Percentiles rank a stretch among this genome's conserved stretches.
Evolutionary conservation across 2,113 vertebrate species (phyloP).

Genomic region (Leucopsar rothschildi): DNA sequence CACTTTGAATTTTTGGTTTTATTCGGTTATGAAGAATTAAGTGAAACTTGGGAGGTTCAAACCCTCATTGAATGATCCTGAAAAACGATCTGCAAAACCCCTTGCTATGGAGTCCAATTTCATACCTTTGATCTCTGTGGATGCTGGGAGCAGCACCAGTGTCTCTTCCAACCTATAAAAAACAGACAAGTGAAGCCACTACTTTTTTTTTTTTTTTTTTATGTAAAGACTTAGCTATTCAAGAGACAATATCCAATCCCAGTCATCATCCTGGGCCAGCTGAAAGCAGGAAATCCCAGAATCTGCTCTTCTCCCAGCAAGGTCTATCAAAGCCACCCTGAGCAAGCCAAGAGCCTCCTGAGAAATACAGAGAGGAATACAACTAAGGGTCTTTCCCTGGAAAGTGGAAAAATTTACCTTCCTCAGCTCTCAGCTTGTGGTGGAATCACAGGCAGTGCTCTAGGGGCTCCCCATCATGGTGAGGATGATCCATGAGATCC

Average conservation of each 20-base stretch:
- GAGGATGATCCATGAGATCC: neutral
- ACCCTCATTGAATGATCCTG: constrained; percentile 53
- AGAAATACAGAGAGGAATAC: neutral
- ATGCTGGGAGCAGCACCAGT: constrained; percentile 5
- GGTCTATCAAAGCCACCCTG: neutral
- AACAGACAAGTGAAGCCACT: neutral
- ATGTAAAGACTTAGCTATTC: neutral
- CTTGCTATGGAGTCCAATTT: constrained; percentile 31
- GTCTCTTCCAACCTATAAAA: constrained; percentile 38
- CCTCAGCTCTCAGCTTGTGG: neutral
- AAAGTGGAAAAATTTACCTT: neutral
- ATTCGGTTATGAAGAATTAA: constrained; percentile 64
- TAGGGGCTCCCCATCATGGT: neutral
- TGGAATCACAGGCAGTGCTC: neutral
- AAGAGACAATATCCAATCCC: neutral
- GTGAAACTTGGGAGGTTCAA: constrained; percentile 63
- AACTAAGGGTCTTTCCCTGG: neutral
- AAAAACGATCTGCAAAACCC: constrained; percentile 46
- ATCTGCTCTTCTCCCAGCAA: neutral
- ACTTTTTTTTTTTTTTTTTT: neutral
- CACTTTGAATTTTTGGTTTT: constrained; percentile 61
- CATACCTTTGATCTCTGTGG: constrained; percentile 51
- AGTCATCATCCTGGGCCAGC: neutral
- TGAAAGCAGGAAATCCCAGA: neutral
- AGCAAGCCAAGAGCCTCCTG: neutral